Percentiles rank a stretch among this genome's conserved stretches.
phyloP scores from a whole-genome alignment of 92 coral and sea anemone genomes.

The Blastomussa wellsi region DNA sequence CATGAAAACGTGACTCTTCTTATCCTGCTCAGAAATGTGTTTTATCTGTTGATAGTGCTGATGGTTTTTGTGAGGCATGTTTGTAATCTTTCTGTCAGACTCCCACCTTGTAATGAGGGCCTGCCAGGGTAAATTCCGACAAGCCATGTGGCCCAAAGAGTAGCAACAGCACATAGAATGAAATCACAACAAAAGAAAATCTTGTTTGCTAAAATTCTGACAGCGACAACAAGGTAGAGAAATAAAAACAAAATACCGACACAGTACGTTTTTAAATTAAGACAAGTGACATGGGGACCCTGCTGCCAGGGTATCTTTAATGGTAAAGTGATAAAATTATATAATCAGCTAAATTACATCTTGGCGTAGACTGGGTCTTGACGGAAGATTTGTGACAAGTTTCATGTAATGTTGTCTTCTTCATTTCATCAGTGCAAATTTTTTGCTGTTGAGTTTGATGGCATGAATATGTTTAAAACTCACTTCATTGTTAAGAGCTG shows the following conservation, averaged over 20 bases:
- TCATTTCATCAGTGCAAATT: background rate
- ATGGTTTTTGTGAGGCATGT: background rate
- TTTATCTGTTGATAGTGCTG: background rate
- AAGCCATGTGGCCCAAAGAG: too few species aligned
- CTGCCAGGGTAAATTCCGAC: too few species aligned
- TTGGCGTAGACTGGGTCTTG: background rate
- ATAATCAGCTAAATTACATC: background rate
- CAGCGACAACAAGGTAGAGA: too few species aligned
- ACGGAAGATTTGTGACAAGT: background rate
- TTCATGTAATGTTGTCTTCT: background rate
- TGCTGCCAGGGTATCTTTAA: too few species aligned
- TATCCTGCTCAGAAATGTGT: background rate
- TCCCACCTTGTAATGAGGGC: slow-evolving; percentile 6
- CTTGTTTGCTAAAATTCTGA: too few species aligned
- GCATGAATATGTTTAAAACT: background rate
- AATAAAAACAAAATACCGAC: too few species aligned
- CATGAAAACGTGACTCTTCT: background rate
- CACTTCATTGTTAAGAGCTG: background rate
- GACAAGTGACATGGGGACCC: too few species aligned
- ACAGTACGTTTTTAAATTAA: too few species aligned
- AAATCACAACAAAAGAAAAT: too few species aligned
- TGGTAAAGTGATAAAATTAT: too few species aligned
- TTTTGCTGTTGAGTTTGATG: background rate
- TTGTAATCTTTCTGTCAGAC: background rate
- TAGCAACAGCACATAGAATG: too few species aligned